Base-by-base conservation (phyloP, 1,140 invertebrate species). In the Campodea augens region DNA sequence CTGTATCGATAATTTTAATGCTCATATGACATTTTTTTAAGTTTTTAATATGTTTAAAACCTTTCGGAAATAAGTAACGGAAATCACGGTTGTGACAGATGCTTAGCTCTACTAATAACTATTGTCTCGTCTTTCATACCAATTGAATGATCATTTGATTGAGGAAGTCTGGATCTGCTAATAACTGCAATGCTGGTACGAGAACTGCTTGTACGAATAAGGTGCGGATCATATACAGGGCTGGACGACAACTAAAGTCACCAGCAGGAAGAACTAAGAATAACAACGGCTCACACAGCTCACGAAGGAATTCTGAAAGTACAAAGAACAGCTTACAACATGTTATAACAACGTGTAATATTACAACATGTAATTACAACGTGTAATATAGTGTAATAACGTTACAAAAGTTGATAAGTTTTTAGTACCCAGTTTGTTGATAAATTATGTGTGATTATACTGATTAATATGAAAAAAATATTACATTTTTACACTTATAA, bases 81-180 rank as follows among this genome's bases (percentile, higher is more conserved):
- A n/a, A n/a, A n/a, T n/a, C n/a, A n/a, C n/a, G n/a, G n/a, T n/a
- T n/a, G n/a, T n/a, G n/a, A n/a, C n/a, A n/a, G n/a, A n/a, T n/a
- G n/a, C n/a, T n/a, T n/a, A n/a, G n/a, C n/a, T 15, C 7, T 32
- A 10, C 7, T 10, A 18, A 21, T 21, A 7, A 10, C 3, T 2
- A 39, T 39, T 21, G 19, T 21, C 23, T 21, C 38, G 23, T 39
- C 20, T 18, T 18, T 39, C 23, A 5, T 64, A 91, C 85, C 70
- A 86, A 72, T 80, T 83, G 87, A 56, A 92, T 76, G 58, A 91
- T 80, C 43, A 76, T 73, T 65, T 88, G 81, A 70, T 95, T 95
- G 51, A 96, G 80, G 61, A 88, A 92, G 71, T 93, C 87, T 45
- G 91, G 89, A 66, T 95, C 87, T 23, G 85, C 85, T 40, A 93